These are phyloP conservation scores for Myrmecophaga tridactyla DNA, from an alignment of 2,113 vertebrate species.

Conservation along the genomic window DNA sequence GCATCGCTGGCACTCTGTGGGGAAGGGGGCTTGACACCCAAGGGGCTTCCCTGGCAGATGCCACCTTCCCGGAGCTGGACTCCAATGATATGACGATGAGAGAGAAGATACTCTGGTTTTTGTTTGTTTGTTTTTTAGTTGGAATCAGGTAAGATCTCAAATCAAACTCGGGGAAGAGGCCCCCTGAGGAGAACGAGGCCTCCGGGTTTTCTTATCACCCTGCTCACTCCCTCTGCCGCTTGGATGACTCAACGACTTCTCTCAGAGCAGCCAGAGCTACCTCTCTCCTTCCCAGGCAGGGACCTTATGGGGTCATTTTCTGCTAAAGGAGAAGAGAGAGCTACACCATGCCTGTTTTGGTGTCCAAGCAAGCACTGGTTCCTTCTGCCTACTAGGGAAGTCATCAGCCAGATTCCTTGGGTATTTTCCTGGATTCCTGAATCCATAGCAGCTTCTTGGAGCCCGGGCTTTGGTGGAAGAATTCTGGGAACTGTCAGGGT, in stretches of 20 bases:
- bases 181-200: background rate
- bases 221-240: background rate
- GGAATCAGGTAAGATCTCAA: constrained; percentile 53
- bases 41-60: background rate
- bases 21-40: background rate
- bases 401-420: background rate
- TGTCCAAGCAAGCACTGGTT: background rate
- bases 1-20: fast-evolving
- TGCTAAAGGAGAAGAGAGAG: background rate
- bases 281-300: background rate
- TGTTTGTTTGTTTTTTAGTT: constrained; percentile 15
- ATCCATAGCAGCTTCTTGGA: background rate
- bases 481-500: background rate
- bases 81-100: background rate
- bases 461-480: background rate
- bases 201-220: background rate
- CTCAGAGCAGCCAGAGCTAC: background rate
- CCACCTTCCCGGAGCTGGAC: background rate
- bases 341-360: fast-evolving
- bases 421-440: background rate
- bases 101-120: background rate
- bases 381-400: background rate
- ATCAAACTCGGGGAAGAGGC: constrained; percentile 70
- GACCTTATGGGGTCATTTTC: background rate
- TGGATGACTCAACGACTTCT: fast-evolving